These are phyloP conservation scores for Metopolophium dirhodum DNA, from an alignment of 1,140 invertebrate species.

Conservation along the genomic window DNA sequence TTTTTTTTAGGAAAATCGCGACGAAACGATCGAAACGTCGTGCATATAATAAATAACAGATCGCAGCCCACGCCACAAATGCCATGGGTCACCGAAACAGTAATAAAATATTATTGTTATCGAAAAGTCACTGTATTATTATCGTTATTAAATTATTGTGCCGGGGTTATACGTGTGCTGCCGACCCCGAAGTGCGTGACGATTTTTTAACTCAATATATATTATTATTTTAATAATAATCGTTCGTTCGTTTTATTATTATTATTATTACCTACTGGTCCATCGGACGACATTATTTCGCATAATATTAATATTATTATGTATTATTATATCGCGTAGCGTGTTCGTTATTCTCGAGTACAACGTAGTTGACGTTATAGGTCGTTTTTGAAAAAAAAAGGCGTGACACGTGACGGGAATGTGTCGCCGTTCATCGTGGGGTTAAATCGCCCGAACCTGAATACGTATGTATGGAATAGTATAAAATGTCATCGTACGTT, in stretches of 20 bases:
- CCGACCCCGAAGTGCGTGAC: background rate
- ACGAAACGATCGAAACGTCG: background rate
- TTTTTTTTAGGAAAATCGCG: background rate
- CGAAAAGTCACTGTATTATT: background rate
- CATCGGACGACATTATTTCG: background rate
- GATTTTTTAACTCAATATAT: background rate
- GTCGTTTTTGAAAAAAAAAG: background rate
- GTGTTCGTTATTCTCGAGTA: background rate
- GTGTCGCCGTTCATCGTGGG: background rate
- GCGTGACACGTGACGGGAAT: background rate
- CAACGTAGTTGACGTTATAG: background rate
- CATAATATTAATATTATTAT: background rate
- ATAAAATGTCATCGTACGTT: background rate
- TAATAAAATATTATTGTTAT: slow-evolving; percentile 6
- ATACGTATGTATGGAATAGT: background rate
- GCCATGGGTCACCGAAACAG: background rate
- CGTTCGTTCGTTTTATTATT: background rate
- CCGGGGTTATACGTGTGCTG: background rate
- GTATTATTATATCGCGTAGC: background rate
- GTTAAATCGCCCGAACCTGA: background rate
- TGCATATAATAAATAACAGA: background rate
- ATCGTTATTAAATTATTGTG: background rate
- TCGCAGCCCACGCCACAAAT: background rate
- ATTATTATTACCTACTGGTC: background rate
- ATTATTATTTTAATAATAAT: slow-evolving; percentile 20